These are phyloP conservation scores for Solea senegalensis DNA, from an alignment of 2,113 vertebrate genomes.

Conservation along the genomic window DNA sequence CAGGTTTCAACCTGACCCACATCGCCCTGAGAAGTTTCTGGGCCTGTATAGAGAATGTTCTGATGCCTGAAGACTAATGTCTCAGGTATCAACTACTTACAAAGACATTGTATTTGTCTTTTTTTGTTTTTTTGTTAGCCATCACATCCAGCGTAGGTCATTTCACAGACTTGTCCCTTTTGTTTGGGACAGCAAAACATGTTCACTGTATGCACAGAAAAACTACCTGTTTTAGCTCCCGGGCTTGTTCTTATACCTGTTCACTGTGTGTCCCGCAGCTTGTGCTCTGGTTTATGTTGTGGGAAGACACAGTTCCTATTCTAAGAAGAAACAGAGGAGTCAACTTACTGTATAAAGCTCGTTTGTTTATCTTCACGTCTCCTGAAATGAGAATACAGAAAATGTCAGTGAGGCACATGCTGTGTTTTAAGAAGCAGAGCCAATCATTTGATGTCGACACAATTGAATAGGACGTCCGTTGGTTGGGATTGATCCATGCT, in stretches of 20 bases:
- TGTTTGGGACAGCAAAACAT: conserved; percentile 31
- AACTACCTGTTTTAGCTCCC: not conserved
- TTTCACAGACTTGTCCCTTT: conserved; percentile 50
- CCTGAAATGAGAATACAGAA: conserved; percentile 63
- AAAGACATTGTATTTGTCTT: conserved; percentile 40
- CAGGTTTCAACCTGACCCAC: not conserved
- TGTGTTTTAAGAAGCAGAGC: not conserved
- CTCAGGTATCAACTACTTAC: conserved; percentile 59
- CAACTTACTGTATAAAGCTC: conserved; percentile 71
- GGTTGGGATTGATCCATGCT: conserved; percentile 35
- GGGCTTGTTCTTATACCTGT: not conserved
- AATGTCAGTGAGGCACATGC: conserved; percentile 8
- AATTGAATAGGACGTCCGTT: conserved; percentile 27
- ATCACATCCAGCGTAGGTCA: conserved; percentile 56
- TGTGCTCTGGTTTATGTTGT: not conserved
- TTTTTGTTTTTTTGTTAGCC: not conserved
- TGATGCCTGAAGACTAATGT: conserved; percentile 32
- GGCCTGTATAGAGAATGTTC: conserved; percentile 8
- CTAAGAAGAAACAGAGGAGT: not conserved
- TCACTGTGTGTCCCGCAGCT: not conserved
- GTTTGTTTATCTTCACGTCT: conserved; percentile 71
- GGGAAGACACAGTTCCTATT: not conserved
- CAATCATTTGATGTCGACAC: conserved; percentile 13
- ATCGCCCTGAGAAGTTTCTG: conserved; percentile 12
- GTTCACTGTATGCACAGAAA: conserved; percentile 8